A percentile compares a stretch with the other conserved stretches of the same genome.
Evolutionary conservation across 2,113 vertebrate genomes (phyloP).

Genomic region (Periophthalmodon schlosseri): DNA sequence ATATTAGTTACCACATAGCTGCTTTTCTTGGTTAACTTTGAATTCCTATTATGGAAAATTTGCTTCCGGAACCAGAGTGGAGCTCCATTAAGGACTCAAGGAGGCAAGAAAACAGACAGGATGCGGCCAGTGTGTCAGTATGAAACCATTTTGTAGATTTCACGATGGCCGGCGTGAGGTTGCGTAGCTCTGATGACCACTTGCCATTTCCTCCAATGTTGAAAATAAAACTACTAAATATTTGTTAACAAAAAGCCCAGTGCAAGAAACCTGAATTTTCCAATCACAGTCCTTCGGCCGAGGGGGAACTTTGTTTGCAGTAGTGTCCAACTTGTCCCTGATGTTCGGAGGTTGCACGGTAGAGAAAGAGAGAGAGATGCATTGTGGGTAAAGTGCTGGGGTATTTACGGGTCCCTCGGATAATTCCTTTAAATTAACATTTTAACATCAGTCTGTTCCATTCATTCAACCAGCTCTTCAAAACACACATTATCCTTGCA

Average conservation of each 20-base stretch:
- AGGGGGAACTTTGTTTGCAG: constrained; percentile 52
- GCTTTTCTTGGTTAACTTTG: too few relatives aligned
- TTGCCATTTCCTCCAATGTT: constrained; percentile 15
- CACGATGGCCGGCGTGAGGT: constrained; percentile 1
- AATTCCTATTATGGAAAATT: too few relatives aligned
- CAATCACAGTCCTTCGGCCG: constrained; percentile 62
- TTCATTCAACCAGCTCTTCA: constrained; percentile 46
- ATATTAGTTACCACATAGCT: too few relatives aligned
- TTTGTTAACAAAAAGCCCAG: constrained; percentile 52
- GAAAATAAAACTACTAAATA: constrained; percentile 6
- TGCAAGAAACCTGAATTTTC: constrained; percentile 73
- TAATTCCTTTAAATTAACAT: constrained; percentile 55
- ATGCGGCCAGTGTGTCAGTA: neutral
- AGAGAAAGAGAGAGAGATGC: constrained; percentile 58
- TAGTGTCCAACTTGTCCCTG: constrained; percentile 41
- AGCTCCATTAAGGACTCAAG: neutral
- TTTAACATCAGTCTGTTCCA: constrained; percentile 47
- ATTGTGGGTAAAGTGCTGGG: constrained; percentile 79
- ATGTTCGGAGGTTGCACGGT: constrained; percentile 33
- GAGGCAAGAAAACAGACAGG: neutral
- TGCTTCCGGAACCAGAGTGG: too few relatives aligned
- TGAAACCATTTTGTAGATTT: neutral
- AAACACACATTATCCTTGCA: constrained; percentile 37
- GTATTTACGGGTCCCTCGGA: constrained; percentile 59
- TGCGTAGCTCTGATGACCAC: neutral